Conservation (phyloP, 2,113 vertebrate genomes). For the Sebastes fasciatus region DNA sequence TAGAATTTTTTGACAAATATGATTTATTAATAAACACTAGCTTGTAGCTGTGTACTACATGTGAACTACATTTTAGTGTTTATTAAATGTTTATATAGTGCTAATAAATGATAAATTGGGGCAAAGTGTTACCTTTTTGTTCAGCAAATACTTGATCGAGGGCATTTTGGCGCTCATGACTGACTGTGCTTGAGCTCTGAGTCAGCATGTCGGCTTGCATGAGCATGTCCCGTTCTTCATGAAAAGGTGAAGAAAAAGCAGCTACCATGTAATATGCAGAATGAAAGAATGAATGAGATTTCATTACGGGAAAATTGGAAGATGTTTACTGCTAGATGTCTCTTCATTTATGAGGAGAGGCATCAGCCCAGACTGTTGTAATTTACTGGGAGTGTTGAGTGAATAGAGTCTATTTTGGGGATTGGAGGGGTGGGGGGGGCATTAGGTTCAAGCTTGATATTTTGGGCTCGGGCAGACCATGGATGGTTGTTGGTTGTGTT, state of each 20-base stretch:
- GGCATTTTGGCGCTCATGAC: conserved; percentile 25
- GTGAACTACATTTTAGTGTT: background rate
- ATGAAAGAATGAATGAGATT: background rate
- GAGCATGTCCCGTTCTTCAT: conserved; percentile 26
- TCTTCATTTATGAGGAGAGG: conserved; percentile 25
- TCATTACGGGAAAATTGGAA: background rate
- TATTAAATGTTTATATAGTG: background rate
- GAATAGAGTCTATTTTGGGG: conserved; percentile 65
- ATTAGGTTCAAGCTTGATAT: conserved; percentile 63
- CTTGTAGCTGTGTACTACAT: background rate
- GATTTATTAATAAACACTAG: background rate
- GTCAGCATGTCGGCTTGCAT: conserved; percentile 31
- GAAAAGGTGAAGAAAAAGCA: conserved; percentile 3
- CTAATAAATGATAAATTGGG: background rate
- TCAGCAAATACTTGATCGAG: conserved; percentile 11
- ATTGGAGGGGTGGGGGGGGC: conserved; percentile 35
- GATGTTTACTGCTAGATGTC: background rate
- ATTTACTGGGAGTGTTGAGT: conserved; percentile 34
- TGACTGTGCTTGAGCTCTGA: conserved; percentile 44
- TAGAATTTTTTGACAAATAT: background rate
- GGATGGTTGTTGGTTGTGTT: conserved; percentile 54
- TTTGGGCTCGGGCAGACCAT: conserved; percentile 62
- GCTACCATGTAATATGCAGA: background rate
- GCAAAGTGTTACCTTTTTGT: conserved; percentile 18
- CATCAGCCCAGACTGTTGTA: conserved; percentile 16